Evolutionary conservation across 92 coral and sea anemone species (phyloP), one percentile per base, ranked within the genome.

Genomic region (Palythoa grandis): DNA sequence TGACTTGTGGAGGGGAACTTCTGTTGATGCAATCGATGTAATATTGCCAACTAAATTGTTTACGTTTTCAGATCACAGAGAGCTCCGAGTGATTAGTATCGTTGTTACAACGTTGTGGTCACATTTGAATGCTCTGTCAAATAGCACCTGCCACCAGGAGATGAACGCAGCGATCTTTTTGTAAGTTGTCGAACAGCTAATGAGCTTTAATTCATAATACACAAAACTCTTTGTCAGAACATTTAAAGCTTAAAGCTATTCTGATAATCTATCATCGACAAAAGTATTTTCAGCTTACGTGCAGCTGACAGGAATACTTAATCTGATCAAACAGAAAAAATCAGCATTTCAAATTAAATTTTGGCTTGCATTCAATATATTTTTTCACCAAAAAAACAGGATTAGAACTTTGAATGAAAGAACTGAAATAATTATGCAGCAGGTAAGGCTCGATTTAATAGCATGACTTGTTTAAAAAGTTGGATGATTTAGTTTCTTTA

Each of bases 101-200:
- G 23, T 52, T 77, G 69, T 70, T 77, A 43, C 8, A 77, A 47
- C 50, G n/a, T 47, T 80, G 74, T 65, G 74, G 60, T 13, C n/a
- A 43, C 57, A 13, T 47, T 65, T 65, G 85, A 80, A 63, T 65
- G 63, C 66, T 80, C 66, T 66, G 37, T 68, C 13, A 13, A 22
- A 47, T 43, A 20, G 74, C 85, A 80, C 85, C 85, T 80, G 85
- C 63, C 47, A 40, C 60, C 47, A 39, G 29, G 23, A 63, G 8
- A n/a, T 63, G 69, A 63, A 19, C 3, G 69, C 11, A 7, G 11
- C 7, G 5, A 19, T 24, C 9, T 63, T 24, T 4, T 63, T 63
- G 24, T n/a, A n/a, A 24, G 15, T 56, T 12, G 61, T 56, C 3
- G 19, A 12, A 7, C 20, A 23, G 23, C 35, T 63, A 63, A 17